Base-by-base conservation (phyloP, 2,113 vertebrate genomes). In the Forbesichthys agassizii region DNA sequence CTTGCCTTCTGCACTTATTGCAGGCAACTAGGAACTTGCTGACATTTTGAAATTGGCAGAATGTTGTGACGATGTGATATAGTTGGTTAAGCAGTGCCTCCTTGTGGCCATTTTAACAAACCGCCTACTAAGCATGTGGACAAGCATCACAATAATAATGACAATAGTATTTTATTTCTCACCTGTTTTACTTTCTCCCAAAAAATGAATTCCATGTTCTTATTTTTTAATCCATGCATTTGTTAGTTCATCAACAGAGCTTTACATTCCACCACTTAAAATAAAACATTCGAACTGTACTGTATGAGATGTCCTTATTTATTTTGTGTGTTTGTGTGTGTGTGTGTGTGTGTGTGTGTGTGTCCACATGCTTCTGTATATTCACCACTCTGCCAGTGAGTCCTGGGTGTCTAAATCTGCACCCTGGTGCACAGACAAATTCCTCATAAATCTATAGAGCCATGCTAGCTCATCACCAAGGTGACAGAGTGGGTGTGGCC, bases 391-490 rank as follows among this genome's bases (percentile, higher is more conserved):
- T 70, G 72, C 67, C 66, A 73, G 54, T 33, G 33, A 11, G 66
- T 66, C 36, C 49, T 63, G 57, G 57, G 60, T 69, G 80, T 83
- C 75, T 77, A 69, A 88, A 91, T 64, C 86, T 66, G 61, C 84
- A 89, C 88, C 74, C 64, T 49, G 69, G 81, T 87, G 84, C 69
- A 76, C 64, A 20, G 77, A 81, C 54, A 53, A 79, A 77, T 69
- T 13, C 67, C 70, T 79, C 80, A 47, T 88, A 81, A 84, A 91
- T 92, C 85, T 83, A 73, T 81, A 70, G 65, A 54, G 58, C 48
- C 51, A 1, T 66, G 83, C 74, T 57, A 83, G 77, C 69, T 83
- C 87, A 66, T 73, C 92, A 92, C 90, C 61, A 55, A 33, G 48
- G 79, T 87, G 89, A 66, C 78, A 86, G 88, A 81, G 48, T 53